A percentile compares a stretch with the other conserved stretches of the same genome.
Evolutionary conservation across 2,113 vertebrate species (phyloP).

Genomic region (Tetrax tetrax): DNA sequence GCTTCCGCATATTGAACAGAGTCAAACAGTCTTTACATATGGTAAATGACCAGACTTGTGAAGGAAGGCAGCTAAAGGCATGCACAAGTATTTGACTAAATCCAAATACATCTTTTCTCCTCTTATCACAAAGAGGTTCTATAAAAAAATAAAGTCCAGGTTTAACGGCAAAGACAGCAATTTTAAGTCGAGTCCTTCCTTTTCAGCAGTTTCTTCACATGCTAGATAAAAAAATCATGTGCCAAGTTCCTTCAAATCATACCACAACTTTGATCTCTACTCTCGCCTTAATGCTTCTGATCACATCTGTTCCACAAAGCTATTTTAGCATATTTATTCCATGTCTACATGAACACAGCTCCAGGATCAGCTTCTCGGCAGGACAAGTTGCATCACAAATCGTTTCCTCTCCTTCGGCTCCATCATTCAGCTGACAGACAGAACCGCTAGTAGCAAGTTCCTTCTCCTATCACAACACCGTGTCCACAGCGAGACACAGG

Average conservation of each 20-base stretch:
- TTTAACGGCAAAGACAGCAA: background rate
- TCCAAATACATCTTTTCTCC: background rate
- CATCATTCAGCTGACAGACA: background rate
- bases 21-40: background rate
- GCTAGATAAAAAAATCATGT: accelerated
- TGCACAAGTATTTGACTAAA: background rate
- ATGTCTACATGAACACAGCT: background rate
- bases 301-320: background rate
- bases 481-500: background rate
- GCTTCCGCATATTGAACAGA: background rate
- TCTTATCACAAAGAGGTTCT: background rate
- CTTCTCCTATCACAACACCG: background rate
- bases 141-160: background rate
- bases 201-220: background rate
- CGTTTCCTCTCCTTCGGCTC: background rate
- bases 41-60: background rate
- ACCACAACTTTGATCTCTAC: background rate
- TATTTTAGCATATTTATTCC: background rate
- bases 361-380: background rate
- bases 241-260: background rate
- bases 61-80: background rate
- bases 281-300: background rate
- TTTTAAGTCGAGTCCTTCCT: background rate
- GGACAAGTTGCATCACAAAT: background rate
- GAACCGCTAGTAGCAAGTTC: background rate